These are phyloP conservation scores for Rhingia campestris DNA, from an alignment of 2,888 invertebrate species.

Conservation along the genomic window DNA sequence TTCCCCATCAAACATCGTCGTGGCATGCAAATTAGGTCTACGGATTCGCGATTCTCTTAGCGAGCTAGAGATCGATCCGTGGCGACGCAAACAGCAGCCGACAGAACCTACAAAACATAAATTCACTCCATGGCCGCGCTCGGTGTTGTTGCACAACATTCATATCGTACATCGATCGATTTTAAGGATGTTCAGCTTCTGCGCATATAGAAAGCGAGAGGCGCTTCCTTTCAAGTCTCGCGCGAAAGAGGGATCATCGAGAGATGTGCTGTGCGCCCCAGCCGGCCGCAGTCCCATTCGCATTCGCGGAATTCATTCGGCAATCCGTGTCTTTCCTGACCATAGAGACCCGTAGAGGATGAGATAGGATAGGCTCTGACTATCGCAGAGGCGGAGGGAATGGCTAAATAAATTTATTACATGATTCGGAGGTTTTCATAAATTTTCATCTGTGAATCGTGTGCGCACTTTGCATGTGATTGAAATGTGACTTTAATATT, in stretches of 20 bases:
- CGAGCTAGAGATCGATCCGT: slow-evolving; percentile 59
- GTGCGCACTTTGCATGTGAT: slow-evolving; percentile 79
- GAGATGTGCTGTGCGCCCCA: slow-evolving; percentile 25
- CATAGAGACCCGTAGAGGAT: slow-evolving; percentile 60
- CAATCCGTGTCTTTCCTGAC: slow-evolving; percentile 27
- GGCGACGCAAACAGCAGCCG: slow-evolving; percentile 51
- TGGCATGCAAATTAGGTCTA: slow-evolving; percentile 72
- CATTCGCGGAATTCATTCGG: slow-evolving; percentile 60
- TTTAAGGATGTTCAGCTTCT: slow-evolving; percentile 74
- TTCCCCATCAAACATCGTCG: slow-evolving; percentile 47
- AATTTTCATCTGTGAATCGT: slow-evolving; percentile 79
- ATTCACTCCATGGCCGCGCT: slow-evolving; percentile 51
- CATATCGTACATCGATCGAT: slow-evolving; percentile 74
- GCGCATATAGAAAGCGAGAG: slow-evolving; percentile 61
- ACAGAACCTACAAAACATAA: slow-evolving; percentile 64
- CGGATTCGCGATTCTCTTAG: slow-evolving; percentile 38
- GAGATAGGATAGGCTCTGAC: slow-evolving; percentile 32
- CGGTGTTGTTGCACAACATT: slow-evolving; percentile 70
- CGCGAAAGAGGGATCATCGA: slow-evolving; percentile 42
- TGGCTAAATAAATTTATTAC: slow-evolving; percentile 80
- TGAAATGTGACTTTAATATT: slow-evolving; percentile 81
- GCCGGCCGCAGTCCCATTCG: slow-evolving; percentile 36
- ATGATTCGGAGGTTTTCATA: slow-evolving; percentile 79
- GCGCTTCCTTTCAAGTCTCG: slow-evolving; percentile 71
- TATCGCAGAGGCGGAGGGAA: slow-evolving; percentile 55